Conservation (phyloP, 1,140 invertebrate genomes). For the Ctenoplectra terminalis region DNA sequence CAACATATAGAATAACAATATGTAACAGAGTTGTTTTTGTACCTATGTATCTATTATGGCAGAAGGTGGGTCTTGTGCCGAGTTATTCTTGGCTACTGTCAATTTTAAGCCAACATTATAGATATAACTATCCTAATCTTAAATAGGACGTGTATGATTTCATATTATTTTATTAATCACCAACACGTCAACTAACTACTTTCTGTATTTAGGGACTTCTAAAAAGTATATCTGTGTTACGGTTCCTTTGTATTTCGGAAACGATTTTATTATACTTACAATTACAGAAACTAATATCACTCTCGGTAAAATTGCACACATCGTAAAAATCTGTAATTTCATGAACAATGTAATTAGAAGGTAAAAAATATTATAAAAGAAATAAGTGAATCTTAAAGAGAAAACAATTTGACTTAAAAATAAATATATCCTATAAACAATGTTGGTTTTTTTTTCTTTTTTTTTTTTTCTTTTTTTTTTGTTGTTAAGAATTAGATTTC, state of each 20-base stretch:
- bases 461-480: too few species aligned
- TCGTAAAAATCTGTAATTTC: conserved; percentile 42
- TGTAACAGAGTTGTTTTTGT: conserved; percentile 70
- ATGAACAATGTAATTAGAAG: conserved; percentile 19
- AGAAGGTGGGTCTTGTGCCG: conserved; percentile 75
- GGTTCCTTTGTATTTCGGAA: conserved; percentile 1
- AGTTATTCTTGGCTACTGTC: conserved; percentile 78
- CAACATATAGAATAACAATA: conserved; percentile 75
- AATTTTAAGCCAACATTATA: conserved; percentile 76
- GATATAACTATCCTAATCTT: conserved; percentile 73
- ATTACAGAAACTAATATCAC: conserved; percentile 57
- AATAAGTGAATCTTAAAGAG: conserved; percentile 11
- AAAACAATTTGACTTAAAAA: conserved; percentile 10
- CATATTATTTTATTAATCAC: conserved; percentile 71
- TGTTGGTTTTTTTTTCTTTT: too few species aligned
- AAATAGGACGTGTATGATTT: conserved; percentile 73
- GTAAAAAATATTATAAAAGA: conserved; percentile 37
- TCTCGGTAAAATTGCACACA: conserved; percentile 52
- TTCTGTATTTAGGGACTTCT: conserved; percentile 75
- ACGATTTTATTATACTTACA: conserved; percentile 41
- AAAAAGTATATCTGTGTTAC: conserved; percentile 66
- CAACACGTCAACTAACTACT: conserved; percentile 74
- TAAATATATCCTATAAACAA: conserved; percentile 4
- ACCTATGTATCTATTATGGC: conserved; percentile 75
- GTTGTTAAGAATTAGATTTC: background rate